Base-by-base conservation (phyloP, 2,888 invertebrate genomes). In the Tetramorium bicarinatum region DNA sequence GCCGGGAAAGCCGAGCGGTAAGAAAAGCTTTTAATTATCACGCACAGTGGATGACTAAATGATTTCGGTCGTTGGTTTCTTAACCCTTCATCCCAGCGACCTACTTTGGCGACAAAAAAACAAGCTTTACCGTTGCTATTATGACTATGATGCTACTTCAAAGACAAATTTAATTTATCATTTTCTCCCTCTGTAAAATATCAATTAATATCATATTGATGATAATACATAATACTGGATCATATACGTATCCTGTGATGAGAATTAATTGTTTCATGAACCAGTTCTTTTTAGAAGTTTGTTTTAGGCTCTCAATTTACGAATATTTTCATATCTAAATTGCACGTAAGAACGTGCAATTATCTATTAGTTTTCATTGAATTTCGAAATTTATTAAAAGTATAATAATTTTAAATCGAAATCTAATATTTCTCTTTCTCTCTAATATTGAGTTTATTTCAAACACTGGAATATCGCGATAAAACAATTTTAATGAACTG, bases 11-110 rank as follows among this genome's bases (percentile, higher is more conserved):
- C 38, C 25, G 47, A 54, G 44, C 54, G 72, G 18, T 47, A 59
- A 47, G 59, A 74, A 72, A 47, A 38, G 25, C 74, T 47, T 47
- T 79, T 38, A 74, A 72, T 72, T 80, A 59, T 72, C 34, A 71
- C 34, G 47, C 59, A 59, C 47, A 41, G 49, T 25, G 47, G 52
- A 72, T 80, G 74, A 72, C 59, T 61, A 47, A 11, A 2, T 72
- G 38, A 59, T 34, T 59, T 25, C 56, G 47, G 13, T 66, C 74
- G 47, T 47, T 21, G 71, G 56, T 80, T 80, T 47, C 74, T 80
- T 80, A 47, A 59, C 47, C 59, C 47, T 25, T 71, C 47, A 59
- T 56, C n/a, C 34, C 38, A 34, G 3, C 74, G 59, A 80, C 74
- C 74, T 80, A 49, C 47, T 72, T 80, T 25, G 21, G 18, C 25